Conservation (phyloP, 2,888 invertebrate species). For the Drosophila eohydei region DNA sequence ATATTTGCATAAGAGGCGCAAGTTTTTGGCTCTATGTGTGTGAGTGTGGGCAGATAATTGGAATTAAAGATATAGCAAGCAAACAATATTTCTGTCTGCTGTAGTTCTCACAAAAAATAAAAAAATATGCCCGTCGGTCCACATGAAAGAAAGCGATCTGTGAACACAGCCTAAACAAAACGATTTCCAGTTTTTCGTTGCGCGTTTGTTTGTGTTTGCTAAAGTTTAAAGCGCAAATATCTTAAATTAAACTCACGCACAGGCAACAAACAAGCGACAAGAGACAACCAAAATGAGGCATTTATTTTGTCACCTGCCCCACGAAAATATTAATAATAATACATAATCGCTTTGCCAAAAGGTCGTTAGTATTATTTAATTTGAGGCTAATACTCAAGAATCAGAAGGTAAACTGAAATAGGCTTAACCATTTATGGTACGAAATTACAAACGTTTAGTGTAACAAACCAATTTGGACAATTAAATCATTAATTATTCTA, state of each 20-base stretch:
- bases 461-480: not conserved
- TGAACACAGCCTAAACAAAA: constrained; percentile 57
- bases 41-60: constrained; percentile 59
- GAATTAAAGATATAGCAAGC: constrained; percentile 68
- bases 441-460: not conserved
- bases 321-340: constrained; percentile 64
- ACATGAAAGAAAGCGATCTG: constrained; percentile 73
- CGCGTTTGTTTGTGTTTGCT: constrained; percentile 63
- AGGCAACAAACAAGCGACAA: constrained; percentile 28
- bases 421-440: not conserved
- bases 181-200: constrained; percentile 23
- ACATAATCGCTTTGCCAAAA: constrained; percentile 54
- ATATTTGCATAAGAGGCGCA: constrained; percentile 42
- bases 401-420: constrained; percentile 1
- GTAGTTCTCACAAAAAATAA: constrained; percentile 35
- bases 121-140: constrained; percentile 30
- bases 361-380: constrained; percentile 51
- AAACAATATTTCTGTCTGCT: constrained; percentile 30
- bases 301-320: constrained; percentile 77
- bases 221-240: constrained; percentile 67
- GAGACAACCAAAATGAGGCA: constrained; percentile 59
- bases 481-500: not conserved
- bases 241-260: constrained; percentile 73
- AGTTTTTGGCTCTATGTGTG: constrained; percentile 19
- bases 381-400: constrained; percentile 36